Evolutionary conservation across 2,797 vertebrate species (phyloP), one percentile per base, ranked within the genome.

Genomic region (Sebastes itinus): DNA sequence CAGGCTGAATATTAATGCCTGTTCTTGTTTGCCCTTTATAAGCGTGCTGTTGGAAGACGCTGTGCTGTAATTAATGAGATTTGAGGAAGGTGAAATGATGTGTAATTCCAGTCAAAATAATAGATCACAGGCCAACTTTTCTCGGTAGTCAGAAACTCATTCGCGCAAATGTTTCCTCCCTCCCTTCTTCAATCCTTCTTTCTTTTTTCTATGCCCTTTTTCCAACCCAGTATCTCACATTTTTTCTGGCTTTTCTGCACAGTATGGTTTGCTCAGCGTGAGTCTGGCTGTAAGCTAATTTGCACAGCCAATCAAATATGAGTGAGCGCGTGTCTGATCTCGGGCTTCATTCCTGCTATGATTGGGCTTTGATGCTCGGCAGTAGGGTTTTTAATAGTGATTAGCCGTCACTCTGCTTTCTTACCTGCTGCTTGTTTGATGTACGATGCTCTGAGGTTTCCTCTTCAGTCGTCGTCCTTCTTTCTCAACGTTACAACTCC

Each of bases 21-120:
- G 74, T 54, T 79, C 69, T 71, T 89, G 64, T 82, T 89, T 85
- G 83, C 60, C 55, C 56, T 88, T 83, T 76, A 66, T 81, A 68
- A 86, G 86, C 69, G 68, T 49, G 59, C 78, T 81, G 79, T 80
- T 86, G 72, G 83, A 79, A 62, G 81, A 88, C 0, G 1, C 80
- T 81, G 84, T 42, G 78, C 75, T 79, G 82, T 92, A 92, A 88
- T 88, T 87, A 88, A 90, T 87, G 69, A 87, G 83, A 89, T 89
- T 78, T 85, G 69, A 82, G 63, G 75, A 56, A 85, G 74, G 85
- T 82, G 84, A 88, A 84, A 83, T 72, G 71, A 91, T 87, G 80
- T 83, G 69, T 78, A 68, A 85, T 87, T 85, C 63, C 27, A 72
- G 63, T 89, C 76, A 73, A 88, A 90, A 84, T 87, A 86, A 85